Evolutionary conservation across 2,113 vertebrate species (phyloP), one percentile per base, ranked within the genome.

Genomic region (Aphyosemion australe): DNA sequence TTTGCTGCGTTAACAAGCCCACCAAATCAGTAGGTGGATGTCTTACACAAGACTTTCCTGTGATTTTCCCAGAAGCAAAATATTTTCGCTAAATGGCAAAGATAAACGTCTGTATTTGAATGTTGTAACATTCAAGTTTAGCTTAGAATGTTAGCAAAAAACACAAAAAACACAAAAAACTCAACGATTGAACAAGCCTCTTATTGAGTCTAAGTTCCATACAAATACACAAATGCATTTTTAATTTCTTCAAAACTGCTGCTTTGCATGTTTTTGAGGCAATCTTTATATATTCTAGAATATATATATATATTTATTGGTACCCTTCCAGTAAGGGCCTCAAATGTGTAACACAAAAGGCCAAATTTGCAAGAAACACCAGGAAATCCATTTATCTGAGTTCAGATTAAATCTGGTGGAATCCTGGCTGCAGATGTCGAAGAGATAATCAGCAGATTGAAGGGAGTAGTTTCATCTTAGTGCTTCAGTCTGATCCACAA

Each of bases 1-100:
- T 51, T 32, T 13, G 1, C 47, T 66, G 65, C 68, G 74, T 87
- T 81, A 82, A 88, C 82, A 87, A 88, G 75, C 71, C 76, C 68
- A 72, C 59, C 77, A 79, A 85, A 87, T 83, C 26, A 86, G 54
- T 67, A 73, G 85, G 74, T 88, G 57, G 15, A 74, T 73, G 42
- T 84, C 63, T 84, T 53, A 74, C 74, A 74, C 78, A 79, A 79
- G 55, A 76, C 65, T 52, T 50, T 65, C 78, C 82, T 81, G 76
- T 76, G 63, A 75, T 76, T 84, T 80, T 49, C 37, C 62, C 63
- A 16, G 37, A 18, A 21, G 56, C 53, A 41, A 53, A 74, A 67
- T 18, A 57, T 60, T 80, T 72, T 21, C 37, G 74, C 56, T 65
- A 13, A 53, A 31, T 57, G 56, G 37, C 49, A 55, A 50, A 34